Evolutionary conservation across 1,140 invertebrate species (phyloP), one percentile per base, ranked within the genome.

Genomic region (Megathymus violae): DNA sequence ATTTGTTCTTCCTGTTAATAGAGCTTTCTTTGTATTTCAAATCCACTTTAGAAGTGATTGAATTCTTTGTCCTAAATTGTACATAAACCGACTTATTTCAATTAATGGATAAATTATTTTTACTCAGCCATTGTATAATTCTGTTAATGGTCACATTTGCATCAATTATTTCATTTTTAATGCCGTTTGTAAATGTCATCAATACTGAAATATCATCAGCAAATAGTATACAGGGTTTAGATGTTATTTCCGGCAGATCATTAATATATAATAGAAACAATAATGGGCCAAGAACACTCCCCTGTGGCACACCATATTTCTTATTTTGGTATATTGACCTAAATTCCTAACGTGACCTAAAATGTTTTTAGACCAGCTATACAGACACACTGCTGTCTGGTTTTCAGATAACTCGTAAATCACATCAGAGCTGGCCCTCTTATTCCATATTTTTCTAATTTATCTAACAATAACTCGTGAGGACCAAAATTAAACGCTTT

Each of bases 401-500:
- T 27, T 16, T 3, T 16, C 15, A 51, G 17, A 13, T 34, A 51
- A 14, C 13, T 51, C 5, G 27, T 10, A 16, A 51, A 15, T 14
- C 31, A 51, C 10, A 34, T 17, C 10, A 34, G 27, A 10, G 48
- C 27, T 34, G 7, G 5, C 3, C 48, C 27, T 51, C 48, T 51
- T 10, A 34, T 51, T 38, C 25, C 48, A 4, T 15, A 36, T 6
- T 15, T 2, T 51, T 38, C n/a, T 34, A 51, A n/a, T 38, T 51
- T 51, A 6, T 15, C 13, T 10, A 34, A 16, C 9, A 51, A 10
- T 51, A 15, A 34, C 6, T 16, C 3, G 25, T 51, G 48, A 17
- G n/a, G 15, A 7, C 36, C 48, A n/a, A 51, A 34, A 16, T 51
- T 7, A 34, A 51, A 51, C 1, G 48, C 48, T 17, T 27, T 51